Conservation (phyloP, 2,797 vertebrate species). For the Propithecus perrieri region DNA sequence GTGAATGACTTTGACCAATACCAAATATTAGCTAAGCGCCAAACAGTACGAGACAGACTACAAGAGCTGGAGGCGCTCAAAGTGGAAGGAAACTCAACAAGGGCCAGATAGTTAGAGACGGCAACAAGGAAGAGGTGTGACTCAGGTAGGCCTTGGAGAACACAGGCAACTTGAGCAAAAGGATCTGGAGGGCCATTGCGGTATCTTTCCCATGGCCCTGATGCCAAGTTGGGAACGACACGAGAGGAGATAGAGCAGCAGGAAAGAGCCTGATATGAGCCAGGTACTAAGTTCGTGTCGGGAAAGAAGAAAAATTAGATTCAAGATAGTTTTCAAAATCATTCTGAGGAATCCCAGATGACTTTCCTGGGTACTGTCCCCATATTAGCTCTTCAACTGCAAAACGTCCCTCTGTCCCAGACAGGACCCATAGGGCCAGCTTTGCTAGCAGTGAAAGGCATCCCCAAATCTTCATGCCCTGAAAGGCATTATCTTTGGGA, state of each 20-base stretch:
- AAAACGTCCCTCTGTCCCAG: neutral
- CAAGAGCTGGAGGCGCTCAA: neutral
- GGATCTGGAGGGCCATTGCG: neutral
- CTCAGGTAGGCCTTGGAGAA: neutral
- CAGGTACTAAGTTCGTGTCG: slow-evolving; percentile 6
- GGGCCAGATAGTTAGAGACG: neutral
- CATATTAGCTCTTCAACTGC: neutral
- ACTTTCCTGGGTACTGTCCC: neutral
- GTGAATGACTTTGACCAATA: neutral
- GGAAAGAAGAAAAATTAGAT: slow-evolving; percentile 28
- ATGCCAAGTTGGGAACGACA: neutral
- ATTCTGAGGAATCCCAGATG: neutral
- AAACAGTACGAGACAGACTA: neutral
- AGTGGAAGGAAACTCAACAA: neutral
- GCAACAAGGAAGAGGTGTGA: neutral
- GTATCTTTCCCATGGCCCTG: neutral
- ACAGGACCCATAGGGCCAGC: too few species aligned
- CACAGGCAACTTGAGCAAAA: neutral
- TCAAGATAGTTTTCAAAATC: slow-evolving; percentile 22
- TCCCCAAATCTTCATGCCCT: neutral
- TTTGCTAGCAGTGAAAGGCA: neutral
- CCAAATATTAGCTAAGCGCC: neutral
- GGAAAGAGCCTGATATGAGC: neutral
- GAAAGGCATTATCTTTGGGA: neutral
- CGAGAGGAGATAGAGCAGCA: neutral